Conservation (phyloP, 2,797 vertebrate genomes). For the Fringilla coelebs region DNA sequence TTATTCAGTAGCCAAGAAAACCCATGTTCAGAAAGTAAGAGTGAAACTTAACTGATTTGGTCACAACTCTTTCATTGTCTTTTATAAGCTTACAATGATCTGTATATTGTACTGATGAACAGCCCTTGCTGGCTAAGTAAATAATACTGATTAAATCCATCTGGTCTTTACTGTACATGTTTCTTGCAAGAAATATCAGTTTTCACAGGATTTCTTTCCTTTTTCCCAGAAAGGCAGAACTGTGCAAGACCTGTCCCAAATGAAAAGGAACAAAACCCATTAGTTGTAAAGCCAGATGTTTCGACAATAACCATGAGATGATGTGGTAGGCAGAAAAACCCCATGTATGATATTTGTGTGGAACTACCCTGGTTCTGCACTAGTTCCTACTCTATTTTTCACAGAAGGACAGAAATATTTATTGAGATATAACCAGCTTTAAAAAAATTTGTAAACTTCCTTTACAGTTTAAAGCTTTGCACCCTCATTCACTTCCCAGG, state of each 20-base stretch:
- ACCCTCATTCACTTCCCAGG: not conserved
- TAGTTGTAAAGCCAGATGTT: not conserved
- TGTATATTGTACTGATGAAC: not conserved
- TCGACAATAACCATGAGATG: not conserved
- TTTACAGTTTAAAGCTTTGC: not conserved
- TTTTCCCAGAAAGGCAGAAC: not conserved
- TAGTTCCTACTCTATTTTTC: not conserved
- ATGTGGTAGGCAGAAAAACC: not conserved
- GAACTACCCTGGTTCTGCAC: not conserved
- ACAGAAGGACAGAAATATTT: not conserved
- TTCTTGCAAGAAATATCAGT: not conserved
- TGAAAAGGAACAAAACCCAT: not conserved
- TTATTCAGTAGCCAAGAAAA: constrained; percentile 20
- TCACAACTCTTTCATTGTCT: not conserved
- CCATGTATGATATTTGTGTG: not conserved
- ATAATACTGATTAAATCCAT: not conserved
- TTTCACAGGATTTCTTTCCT: not conserved
- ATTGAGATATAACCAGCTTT: not conserved
- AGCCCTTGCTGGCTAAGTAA: not conserved
- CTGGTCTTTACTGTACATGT: not conserved
- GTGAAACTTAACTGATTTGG: not conserved
- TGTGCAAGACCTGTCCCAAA: not conserved
- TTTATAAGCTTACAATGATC: not conserved
- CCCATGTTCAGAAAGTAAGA: not conserved
- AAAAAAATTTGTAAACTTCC: not conserved